phyloP scores from a whole-genome alignment of 2,797 vertebrate genomes.

The Bothrops alternatus region DNA sequence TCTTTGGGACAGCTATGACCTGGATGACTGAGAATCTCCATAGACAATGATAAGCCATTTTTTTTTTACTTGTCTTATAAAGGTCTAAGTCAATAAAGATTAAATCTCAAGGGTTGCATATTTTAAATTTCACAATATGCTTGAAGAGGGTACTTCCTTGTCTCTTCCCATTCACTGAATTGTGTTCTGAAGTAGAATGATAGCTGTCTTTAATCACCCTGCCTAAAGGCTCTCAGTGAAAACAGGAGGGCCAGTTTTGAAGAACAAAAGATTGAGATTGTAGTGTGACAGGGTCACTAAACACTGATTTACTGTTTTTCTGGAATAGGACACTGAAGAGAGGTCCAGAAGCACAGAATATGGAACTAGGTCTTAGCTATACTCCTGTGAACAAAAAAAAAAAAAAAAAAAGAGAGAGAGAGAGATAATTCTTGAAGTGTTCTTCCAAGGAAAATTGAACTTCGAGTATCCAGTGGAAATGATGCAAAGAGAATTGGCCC shows the following conservation, averaged over 20 bases:
- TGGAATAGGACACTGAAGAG: slow-evolving; percentile 46
- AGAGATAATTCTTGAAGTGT: not conserved
- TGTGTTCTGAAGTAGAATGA: slow-evolving; percentile 3
- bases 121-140: not conserved
- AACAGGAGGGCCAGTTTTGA: slow-evolving; percentile 57
- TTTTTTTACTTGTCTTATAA: not conserved
- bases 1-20: too few relatives aligned
- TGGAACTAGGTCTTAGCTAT: slow-evolving; percentile 54
- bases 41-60: rapidly evolving
- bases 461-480: not conserved
- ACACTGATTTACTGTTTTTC: slow-evolving; percentile 47
- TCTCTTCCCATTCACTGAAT: slow-evolving; percentile 13
- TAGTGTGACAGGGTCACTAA: slow-evolving; percentile 66
- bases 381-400: slow-evolving; percentile 9
- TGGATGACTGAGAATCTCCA: too few relatives aligned
- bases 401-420: too few relatives aligned
- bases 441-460: not conserved
- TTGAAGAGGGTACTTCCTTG: slow-evolving; percentile 3
- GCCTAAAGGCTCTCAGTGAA: slow-evolving; percentile 51
- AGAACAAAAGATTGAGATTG: slow-evolving; percentile 69
- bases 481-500: not conserved
- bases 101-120: not conserved
- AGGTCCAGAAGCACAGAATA: slow-evolving; percentile 40
- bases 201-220: slow-evolving; percentile 23
- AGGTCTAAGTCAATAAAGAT: rapidly evolving